A percentile compares a stretch with the other conserved stretches of the same genome.
phyloP scores from a whole-genome alignment of 1,140 invertebrate species.

The Nymphalis io region DNA sequence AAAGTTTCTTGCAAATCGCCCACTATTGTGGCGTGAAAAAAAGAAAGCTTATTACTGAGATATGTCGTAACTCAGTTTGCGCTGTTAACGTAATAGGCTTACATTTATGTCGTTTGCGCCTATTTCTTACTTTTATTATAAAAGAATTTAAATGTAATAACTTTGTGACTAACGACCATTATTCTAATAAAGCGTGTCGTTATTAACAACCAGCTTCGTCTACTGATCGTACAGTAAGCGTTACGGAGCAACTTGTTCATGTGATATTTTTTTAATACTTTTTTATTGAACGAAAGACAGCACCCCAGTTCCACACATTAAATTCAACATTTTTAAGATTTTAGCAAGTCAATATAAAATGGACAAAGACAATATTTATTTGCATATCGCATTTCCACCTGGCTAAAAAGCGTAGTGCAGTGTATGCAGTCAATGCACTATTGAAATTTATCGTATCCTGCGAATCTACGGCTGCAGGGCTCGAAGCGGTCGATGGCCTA shows the following conservation, averaged over 20 bases:
- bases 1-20: slow-evolving; percentile 4
- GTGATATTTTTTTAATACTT: too few relatives aligned
- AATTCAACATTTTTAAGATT: too few relatives aligned
- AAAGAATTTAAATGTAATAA: slow-evolving; percentile 31
- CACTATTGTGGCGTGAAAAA: slow-evolving; percentile 6
- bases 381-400: too few relatives aligned
- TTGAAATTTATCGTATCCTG: slow-evolving; percentile 77
- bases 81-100: slow-evolving; percentile 19
- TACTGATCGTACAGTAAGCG: background rate
- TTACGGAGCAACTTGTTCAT: background rate
- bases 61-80: slow-evolving; percentile 23
- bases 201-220: slow-evolving; percentile 6
- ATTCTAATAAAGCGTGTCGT: slow-evolving; percentile 18
- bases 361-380: too few relatives aligned
- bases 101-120: slow-evolving; percentile 28
- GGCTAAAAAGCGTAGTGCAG: slow-evolving; percentile 20
- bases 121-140: slow-evolving; percentile 30
- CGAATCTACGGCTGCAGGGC: slow-evolving; percentile 66
- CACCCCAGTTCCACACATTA: too few relatives aligned
- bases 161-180: slow-evolving; percentile 28
- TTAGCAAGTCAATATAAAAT: too few relatives aligned
- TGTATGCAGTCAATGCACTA: slow-evolving; percentile 68
- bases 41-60: slow-evolving; percentile 19
- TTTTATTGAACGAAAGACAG: too few relatives aligned
- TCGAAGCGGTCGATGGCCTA: slow-evolving; percentile 64